Evolutionary conservation across 2,797 vertebrate species (phyloP).

Genomic region (Ptychobarbus kaznakovi): DNA sequence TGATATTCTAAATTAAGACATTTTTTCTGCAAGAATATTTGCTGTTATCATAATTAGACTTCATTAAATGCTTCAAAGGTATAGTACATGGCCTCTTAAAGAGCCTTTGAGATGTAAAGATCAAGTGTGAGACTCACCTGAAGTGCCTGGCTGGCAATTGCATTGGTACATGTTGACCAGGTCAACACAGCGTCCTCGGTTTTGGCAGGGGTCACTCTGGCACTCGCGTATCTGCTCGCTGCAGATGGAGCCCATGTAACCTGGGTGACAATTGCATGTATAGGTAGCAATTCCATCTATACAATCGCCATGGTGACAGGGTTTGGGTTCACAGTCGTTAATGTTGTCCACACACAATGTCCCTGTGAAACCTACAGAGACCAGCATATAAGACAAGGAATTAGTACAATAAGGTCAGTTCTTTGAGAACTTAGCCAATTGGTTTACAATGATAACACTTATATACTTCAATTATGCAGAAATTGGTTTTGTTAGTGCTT

Average conservation of each 20-base stretch:
- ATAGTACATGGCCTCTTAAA: neutral
- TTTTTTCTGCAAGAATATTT: neutral
- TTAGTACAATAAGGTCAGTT: neutral
- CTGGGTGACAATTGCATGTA: conserved; percentile 85
- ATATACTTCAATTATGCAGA: neutral
- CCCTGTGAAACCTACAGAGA: conserved; percentile 85
- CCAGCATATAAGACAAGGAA: neutral
- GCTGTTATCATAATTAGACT: neutral
- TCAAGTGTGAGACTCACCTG: conserved; percentile 74
- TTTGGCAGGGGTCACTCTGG: conserved; percentile 90
- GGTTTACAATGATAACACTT: neutral
- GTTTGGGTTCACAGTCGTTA: conserved; percentile 89
- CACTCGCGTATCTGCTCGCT: conserved; percentile 91
- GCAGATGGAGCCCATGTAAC: conserved; percentile 91
- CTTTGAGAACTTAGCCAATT: neutral
- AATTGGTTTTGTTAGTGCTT: neutral
- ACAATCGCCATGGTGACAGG: conserved; percentile 90
- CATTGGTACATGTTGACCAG: conserved; percentile 91
- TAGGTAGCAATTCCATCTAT: conserved; percentile 90
- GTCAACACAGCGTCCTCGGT: conserved; percentile 90
- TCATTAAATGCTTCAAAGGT: neutral
- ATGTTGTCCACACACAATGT: conserved; percentile 86
- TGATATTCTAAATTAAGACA: neutral
- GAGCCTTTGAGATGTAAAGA: neutral
- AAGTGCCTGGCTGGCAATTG: conserved; percentile 86